Percentiles rank a stretch among this genome's conserved stretches.
Conservation (phyloP, 2,888 invertebrate species). For the Pocota personata region DNA sequence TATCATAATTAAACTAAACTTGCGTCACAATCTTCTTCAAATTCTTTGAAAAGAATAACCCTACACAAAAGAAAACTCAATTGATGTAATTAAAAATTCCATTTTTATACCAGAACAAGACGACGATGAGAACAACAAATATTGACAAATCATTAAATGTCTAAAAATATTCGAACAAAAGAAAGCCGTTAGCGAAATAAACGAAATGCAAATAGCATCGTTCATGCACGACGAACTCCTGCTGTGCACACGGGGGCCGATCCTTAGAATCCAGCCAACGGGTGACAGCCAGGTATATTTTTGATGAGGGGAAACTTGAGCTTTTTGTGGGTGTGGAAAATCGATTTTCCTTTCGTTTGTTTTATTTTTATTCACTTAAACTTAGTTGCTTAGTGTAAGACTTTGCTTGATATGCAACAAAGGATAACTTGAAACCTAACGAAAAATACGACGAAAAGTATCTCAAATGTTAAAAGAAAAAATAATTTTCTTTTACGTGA, state of each 20-base stretch:
- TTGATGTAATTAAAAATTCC: constrained; percentile 51
- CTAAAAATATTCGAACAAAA: constrained; percentile 19
- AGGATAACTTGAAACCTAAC: constrained; percentile 28
- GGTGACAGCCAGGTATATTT: constrained; percentile 34
- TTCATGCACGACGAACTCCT: constrained; percentile 52
- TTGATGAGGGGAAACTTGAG: neutral
- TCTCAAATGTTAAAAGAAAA: constrained; percentile 17
- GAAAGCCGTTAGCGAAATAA: constrained; percentile 26
- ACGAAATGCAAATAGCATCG: constrained; percentile 54
- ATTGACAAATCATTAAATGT: constrained; percentile 46
- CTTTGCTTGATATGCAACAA: constrained; percentile 1
- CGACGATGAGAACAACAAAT: constrained; percentile 35
- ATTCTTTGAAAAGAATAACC: neutral
- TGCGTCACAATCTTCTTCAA: neutral
- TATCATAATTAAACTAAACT: constrained; percentile 18
- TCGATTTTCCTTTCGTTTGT: constrained; percentile 44
- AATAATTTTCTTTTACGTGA: constrained; percentile 32
- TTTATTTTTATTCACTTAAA: constrained; percentile 19
- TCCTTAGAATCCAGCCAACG: constrained; percentile 43
- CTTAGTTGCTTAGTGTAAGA: neutral
- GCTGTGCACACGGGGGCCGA: constrained; percentile 15
- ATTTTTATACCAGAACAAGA: constrained; percentile 13
- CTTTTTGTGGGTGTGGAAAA: constrained; percentile 39
- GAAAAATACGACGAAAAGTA: constrained; percentile 4
- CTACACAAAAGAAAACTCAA: constrained; percentile 10